These are phyloP conservation scores for Alectura lathami DNA, from an alignment of 2,113 vertebrate species.

Conservation along the genomic window DNA sequence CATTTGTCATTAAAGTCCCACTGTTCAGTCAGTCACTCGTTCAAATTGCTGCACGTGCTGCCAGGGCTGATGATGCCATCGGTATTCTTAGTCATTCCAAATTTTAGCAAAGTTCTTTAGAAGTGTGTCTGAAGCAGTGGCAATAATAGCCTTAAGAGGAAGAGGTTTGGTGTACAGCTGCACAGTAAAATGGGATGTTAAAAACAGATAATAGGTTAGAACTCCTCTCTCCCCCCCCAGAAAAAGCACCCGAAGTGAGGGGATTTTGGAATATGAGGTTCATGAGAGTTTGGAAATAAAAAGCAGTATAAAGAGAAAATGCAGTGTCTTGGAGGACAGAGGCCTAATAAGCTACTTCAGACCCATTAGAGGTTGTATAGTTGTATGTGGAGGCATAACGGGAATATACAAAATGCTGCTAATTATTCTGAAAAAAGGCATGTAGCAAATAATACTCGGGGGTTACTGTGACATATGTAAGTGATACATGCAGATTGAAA, in stretches of 20 bases:
- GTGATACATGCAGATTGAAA: neutral
- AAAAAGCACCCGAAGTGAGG: neutral
- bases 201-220: neutral
- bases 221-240: neutral
- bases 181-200: neutral
- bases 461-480: neutral
- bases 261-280: neutral
- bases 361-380: neutral
- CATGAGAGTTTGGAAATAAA: neutral
- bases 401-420: neutral
- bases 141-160: neutral
- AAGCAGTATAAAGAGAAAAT: neutral
- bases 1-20: neutral
- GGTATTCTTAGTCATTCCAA: slow-evolving; percentile 8
- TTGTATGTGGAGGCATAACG: neutral
- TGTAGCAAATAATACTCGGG: neutral
- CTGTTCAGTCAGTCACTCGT: slow-evolving; percentile 34
- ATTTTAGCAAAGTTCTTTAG: slow-evolving; percentile 20
- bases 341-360: neutral
- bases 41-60: neutral
- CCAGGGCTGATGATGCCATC: neutral
- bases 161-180: neutral
- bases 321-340: neutral
- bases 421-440: slow-evolving; percentile 3
- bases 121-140: neutral